phyloP scores from a whole-genome alignment of 2,113 vertebrate genomes.

The Natator depressus region DNA sequence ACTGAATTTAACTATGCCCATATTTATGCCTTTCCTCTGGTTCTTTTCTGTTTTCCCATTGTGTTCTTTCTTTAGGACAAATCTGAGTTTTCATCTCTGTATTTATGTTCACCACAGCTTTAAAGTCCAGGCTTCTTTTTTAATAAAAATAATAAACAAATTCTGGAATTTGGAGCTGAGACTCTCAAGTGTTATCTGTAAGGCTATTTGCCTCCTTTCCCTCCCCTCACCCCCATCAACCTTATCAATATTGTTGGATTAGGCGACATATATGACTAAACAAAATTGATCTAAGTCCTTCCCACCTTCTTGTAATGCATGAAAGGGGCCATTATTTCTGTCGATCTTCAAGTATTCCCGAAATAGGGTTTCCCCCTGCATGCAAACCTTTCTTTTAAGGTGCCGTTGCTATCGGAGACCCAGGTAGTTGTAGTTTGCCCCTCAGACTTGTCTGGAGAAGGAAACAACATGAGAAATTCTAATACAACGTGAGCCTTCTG shows the following conservation, averaged over 20 bases:
- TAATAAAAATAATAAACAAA: background rate
- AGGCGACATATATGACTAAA: background rate
- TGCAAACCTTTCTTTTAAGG: background rate
- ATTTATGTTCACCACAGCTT: background rate
- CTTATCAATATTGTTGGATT: background rate
- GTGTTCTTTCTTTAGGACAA: background rate
- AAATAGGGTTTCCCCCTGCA: accelerated
- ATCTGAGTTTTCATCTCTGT: background rate
- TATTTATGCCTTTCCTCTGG: too few species aligned
- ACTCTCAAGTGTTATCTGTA: background rate
- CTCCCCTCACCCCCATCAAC: too few species aligned
- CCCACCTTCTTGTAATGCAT: background rate
- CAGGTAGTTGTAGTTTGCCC: background rate
- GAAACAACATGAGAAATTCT: background rate
- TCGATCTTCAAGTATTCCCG: background rate
- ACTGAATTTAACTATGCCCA: background rate
- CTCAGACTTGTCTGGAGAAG: background rate
- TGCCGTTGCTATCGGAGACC: accelerated
- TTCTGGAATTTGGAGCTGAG: background rate
- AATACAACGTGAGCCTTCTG: background rate
- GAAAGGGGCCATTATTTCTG: background rate
- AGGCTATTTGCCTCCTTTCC: background rate
- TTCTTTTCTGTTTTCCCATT: background rate
- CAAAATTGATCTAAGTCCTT: background rate
- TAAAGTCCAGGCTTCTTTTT: background rate